A percentile compares a stretch with the other conserved stretches of the same genome.
phyloP scores from a whole-genome alignment of 2,113 vertebrate genomes.

The Dascyllus trimaculatus region DNA sequence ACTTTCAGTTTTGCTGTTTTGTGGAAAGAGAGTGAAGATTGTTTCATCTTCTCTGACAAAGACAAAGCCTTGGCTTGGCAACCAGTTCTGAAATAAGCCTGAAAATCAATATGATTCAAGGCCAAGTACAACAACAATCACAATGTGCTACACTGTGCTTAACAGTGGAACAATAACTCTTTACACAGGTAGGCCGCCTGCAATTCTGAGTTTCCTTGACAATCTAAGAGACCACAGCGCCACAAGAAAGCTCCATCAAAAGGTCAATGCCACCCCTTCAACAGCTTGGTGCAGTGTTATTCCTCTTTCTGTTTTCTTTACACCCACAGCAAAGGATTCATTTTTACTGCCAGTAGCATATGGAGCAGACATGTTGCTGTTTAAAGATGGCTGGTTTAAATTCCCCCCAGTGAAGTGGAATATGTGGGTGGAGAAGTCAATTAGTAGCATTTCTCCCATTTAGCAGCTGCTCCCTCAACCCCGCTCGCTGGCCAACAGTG shows the following conservation, averaged over 20 bases:
- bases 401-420: too few species aligned
- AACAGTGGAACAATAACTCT: conserved; percentile 29
- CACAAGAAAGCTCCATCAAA: neutral
- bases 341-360: neutral
- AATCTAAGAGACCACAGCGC: neutral
- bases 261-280: neutral
- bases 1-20: conserved; percentile 15
- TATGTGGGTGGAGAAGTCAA: too few species aligned
- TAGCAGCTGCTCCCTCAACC: neutral
- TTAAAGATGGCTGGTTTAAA: conserved; percentile 10
- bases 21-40: conserved; percentile 18
- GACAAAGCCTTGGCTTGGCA: conserved; percentile 37
- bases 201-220: conserved; percentile 8
- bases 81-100: conserved; percentile 31
- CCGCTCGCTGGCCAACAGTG: too few species aligned
- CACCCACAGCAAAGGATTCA: neutral
- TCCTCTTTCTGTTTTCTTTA: conserved; percentile 3
- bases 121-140: conserved; percentile 44
- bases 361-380: neutral
- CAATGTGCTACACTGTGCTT: conserved; percentile 9
- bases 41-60: conserved; percentile 39
- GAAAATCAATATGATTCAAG: conserved; percentile 61
- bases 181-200: conserved; percentile 8
- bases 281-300: neutral
- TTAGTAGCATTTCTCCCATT: too few species aligned